phyloP scores from a whole-genome alignment of 2,888 invertebrate genomes.

The Drosophila cracens region DNA sequence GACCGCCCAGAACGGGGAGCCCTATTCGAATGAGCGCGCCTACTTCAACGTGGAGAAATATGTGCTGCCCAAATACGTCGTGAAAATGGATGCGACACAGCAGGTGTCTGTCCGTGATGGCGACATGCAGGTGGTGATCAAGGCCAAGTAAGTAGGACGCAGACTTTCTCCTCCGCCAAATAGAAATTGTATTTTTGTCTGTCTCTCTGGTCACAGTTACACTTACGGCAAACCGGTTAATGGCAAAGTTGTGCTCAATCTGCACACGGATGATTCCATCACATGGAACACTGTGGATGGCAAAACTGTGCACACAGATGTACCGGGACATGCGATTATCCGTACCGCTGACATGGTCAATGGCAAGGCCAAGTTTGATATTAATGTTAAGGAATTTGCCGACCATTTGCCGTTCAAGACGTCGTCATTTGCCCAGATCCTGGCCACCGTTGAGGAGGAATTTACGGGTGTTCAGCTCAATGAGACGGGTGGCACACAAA shows the following conservation, averaged over 20 bases:
- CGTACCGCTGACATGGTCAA: constrained; percentile 76
- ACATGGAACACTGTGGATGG: constrained; percentile 38
- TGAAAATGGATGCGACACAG: constrained; percentile 92
- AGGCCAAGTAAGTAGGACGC: constrained; percentile 75
- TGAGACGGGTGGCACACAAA: constrained; percentile 89
- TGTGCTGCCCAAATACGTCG: constrained; percentile 96
- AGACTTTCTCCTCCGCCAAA: not conserved
- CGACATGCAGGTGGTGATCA: constrained; percentile 90
- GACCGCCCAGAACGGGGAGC: constrained; percentile 51
- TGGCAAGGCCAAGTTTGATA: constrained; percentile 81
- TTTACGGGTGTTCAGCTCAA: constrained; percentile 93
- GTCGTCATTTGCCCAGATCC: constrained; percentile 85
- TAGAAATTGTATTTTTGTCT: not conserved
- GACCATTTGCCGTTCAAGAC: constrained; percentile 56
- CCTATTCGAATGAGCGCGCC: constrained; percentile 65
- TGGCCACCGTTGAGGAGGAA: constrained; percentile 95
- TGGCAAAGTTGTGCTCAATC: constrained; percentile 93
- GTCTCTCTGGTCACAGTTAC: constrained; percentile 90
- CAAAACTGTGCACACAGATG: constrained; percentile 20
- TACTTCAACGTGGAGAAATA: constrained; percentile 92
- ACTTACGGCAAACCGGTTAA: constrained; percentile 91
- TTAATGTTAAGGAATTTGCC: constrained; percentile 77
- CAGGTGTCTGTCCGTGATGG: constrained; percentile 93
- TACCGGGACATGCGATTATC: constrained; percentile 62
- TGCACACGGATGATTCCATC: constrained; percentile 87